Evolutionary conservation across 2,888 invertebrate species (phyloP), one percentile per base, ranked within the genome.

Genomic region (Alloscopus bannaensis): DNA sequence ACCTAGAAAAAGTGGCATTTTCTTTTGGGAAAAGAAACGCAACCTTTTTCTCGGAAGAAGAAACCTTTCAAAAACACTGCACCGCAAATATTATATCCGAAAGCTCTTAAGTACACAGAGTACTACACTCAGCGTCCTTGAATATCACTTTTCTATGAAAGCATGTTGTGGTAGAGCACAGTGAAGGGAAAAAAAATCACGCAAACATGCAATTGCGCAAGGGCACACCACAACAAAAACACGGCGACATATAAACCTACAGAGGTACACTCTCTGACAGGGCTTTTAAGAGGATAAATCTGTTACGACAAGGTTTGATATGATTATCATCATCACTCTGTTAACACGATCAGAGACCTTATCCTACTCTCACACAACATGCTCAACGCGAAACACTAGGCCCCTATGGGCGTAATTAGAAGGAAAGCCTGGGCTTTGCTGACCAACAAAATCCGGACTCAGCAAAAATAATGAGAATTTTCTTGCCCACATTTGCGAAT

Each of bases 271-370:
- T 36, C 13, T 36, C 13, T 13, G 8, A n/a, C n/a, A n/a, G n/a
- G n/a, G 8, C 36, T 36, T 36, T 36, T 4, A 47, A 57, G n/a
- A 26, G 64, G n/a, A 65, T 50, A 13, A 50, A 68, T 36, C 66
- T 55, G n/a, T 68, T 36, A 50, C 50, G 31, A 29, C 47, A 3
- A 40, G 26, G 22, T 11, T 11, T 18, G 18, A 20, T 31, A 20
- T 50, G 57, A 68, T 45, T 69, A 31, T 69, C 59, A 69, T 69
- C 59, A 69, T 57, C 69, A 69, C 59, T 69, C 59, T 59, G 45
- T 69, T 69, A 57, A 59, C 57, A 57, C 45, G 69, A 59, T n/a
- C 42, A 69, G 42, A 59, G 59, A 28, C 20, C 42, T 59, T 69
- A 59, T 45, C 59, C 28, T 16, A 16, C 16, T n/a, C 55, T 26